Base-by-base conservation (phyloP, 1,140 invertebrate species). In the Dinothrombium tinctorium region DNA sequence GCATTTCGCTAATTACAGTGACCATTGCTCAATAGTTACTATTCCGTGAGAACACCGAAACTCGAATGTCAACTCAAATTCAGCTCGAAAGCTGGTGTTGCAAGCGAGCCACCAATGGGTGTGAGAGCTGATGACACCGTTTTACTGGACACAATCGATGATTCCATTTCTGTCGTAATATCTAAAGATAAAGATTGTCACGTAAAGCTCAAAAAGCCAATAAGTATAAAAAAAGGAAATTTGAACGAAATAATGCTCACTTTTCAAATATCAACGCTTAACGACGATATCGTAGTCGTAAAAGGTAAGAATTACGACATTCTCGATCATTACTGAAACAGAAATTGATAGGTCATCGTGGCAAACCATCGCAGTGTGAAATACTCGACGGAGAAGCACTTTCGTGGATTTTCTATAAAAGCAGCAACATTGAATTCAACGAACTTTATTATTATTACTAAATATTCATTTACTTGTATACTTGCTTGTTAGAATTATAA, bases 151-250 rank as follows among this genome's bases (percentile, higher is more conserved):
- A 48, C 46, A 9, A 41, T 48, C 17, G 46, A 48, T 24, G 46
- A 48, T 20, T 46, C 46, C 2, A 37, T 50, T 15, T 31, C 33
- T 6, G 41, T 50, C 20, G 38, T 40, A 8, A 48, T 50, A 14
- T 38, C 48, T 8, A 52, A 50, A 17, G 52, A 54, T n/a, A 54
- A 53, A 32, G 52, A 54, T 33, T 51, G 51, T 26, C 37, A 44
- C 23, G 32, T 54, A 17, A 47, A 46, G 33, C 37, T 54, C 4
- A 46, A 47, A 17, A 51, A 50, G 26, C 52, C 52, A n/a, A 49
- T 54, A 19, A 41, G 29, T 33, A 42, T 52, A 4, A 44, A 48
- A 20, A 50, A 47, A 24, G 51, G 52, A 2, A 28, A 54, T 11
- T 45, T 49, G 19, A 50, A 49, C 22, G 52, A 52, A 33, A 20